These are phyloP conservation scores for Xestia rhomboidea DNA, from an alignment of 2,888 invertebrate genomes.

Conservation along the genomic window DNA sequence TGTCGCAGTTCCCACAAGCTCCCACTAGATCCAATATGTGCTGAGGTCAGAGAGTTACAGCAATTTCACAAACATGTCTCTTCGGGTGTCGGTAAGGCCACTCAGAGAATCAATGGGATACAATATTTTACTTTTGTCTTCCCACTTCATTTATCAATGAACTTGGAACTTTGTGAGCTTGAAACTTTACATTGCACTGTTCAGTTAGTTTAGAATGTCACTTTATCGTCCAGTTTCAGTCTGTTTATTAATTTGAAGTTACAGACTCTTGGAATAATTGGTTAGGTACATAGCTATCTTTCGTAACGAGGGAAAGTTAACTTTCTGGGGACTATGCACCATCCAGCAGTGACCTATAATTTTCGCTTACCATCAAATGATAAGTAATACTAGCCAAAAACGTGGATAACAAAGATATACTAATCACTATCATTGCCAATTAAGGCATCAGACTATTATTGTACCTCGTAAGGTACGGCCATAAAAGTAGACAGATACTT, in stretches of 20 bases:
- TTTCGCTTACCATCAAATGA: neutral
- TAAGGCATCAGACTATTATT: neutral
- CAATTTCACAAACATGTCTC: conserved; percentile 58
- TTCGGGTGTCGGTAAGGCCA: conserved; percentile 8
- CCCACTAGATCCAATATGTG: conserved; percentile 67
- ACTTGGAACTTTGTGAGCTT: conserved; percentile 37
- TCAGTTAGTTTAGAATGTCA: conserved; percentile 15
- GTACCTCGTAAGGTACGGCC: neutral
- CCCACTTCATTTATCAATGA: conserved; percentile 38
- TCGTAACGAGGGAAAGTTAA: neutral
- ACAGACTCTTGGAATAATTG: neutral
- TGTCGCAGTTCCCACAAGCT: conserved; percentile 32
- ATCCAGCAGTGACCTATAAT: neutral
- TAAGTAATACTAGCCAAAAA: neutral
- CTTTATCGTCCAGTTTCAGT: conserved; percentile 14
- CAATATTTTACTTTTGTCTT: conserved; percentile 46
- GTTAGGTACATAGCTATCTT: neutral
- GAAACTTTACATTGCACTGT: conserved; percentile 28
- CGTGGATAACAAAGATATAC: neutral
- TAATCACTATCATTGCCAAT: neutral
- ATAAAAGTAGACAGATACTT: neutral
- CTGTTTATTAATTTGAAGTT: conserved; percentile 17
- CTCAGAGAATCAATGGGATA: conserved; percentile 40
- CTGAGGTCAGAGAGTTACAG: conserved; percentile 61
- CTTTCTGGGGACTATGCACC: neutral